Conservation (phyloP, 2,113 vertebrate genomes). For the Paradisaea rubra region DNA sequence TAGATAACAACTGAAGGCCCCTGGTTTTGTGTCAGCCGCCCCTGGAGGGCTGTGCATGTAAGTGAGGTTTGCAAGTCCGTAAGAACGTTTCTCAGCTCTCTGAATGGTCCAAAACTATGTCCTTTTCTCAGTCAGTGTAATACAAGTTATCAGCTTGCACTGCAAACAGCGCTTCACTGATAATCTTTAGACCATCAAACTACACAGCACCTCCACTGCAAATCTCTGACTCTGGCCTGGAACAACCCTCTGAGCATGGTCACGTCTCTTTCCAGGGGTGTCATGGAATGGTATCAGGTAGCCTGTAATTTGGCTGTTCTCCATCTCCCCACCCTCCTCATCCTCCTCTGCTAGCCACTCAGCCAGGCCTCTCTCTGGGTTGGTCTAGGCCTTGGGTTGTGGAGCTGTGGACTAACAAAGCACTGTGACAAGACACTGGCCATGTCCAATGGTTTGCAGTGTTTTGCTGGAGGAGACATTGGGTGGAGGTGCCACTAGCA, state of each 20-base stretch:
- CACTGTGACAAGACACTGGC: neutral
- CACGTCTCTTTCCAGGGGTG: neutral
- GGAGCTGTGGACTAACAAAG: neutral
- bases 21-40: neutral
- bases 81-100: neutral
- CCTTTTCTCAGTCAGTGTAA: neutral
- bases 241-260: neutral
- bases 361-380: neutral
- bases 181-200: neutral
- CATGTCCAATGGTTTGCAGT: neutral
- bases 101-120: neutral
- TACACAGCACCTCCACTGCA: neutral
- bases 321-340: neutral
- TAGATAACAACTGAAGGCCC: neutral
- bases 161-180: neutral
- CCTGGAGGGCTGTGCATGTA: neutral
- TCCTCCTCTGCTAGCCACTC: neutral
- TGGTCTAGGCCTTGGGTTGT: neutral
- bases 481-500: neutral
- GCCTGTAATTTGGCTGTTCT: neutral
- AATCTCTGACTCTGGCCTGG: neutral
- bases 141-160: neutral
- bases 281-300: neutral
- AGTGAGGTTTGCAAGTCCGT: neutral
- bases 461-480: neutral